Conservation (phyloP, 2,888 invertebrate species). For the Megastigmus dorsalis region DNA sequence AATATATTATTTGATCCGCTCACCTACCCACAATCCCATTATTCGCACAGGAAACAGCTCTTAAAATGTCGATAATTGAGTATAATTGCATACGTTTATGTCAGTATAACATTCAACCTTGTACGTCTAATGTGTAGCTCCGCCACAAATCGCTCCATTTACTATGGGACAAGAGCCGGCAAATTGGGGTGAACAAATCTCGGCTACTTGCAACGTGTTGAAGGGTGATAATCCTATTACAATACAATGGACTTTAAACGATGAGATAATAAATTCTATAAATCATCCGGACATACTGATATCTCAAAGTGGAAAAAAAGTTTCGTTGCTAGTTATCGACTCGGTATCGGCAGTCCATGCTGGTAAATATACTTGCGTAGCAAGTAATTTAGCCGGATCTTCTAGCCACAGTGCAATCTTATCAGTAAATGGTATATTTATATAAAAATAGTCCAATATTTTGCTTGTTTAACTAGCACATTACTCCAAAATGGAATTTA, state of each 20-base stretch:
- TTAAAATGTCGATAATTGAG: no score
- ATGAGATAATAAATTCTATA: slow-evolving; percentile 69
- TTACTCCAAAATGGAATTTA: no score
- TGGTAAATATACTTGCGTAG: slow-evolving; percentile 16
- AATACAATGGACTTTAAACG: slow-evolving; percentile 81
- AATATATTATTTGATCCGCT: no score
- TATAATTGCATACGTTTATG: no score
- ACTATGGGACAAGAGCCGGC: slow-evolving; percentile 77
- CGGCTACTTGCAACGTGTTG: slow-evolving; percentile 81
- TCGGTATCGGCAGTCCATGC: slow-evolving; percentile 70
- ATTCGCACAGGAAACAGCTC: no score
- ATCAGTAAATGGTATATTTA: slow-evolving; percentile 14
- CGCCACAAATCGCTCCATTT: slow-evolving; percentile 78
- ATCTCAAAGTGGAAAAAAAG: slow-evolving; percentile 77
- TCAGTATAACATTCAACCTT: background rate
- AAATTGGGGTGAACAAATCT: slow-evolving; percentile 85
- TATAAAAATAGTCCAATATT: background rate
- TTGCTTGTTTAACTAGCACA: no score
- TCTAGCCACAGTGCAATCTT: background rate
- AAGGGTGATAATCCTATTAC: slow-evolving; percentile 84
- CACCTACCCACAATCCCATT: no score
- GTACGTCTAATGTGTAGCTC: slow-evolving; percentile 68
- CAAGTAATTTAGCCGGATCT: slow-evolving; percentile 3
- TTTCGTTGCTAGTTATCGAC: slow-evolving; percentile 77
- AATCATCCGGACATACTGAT: slow-evolving; percentile 75